Evolutionary conservation across 2,888 invertebrate genomes (phyloP), one percentile per base, ranked within the genome.

Genomic region (Tridacna crocea): DNA sequence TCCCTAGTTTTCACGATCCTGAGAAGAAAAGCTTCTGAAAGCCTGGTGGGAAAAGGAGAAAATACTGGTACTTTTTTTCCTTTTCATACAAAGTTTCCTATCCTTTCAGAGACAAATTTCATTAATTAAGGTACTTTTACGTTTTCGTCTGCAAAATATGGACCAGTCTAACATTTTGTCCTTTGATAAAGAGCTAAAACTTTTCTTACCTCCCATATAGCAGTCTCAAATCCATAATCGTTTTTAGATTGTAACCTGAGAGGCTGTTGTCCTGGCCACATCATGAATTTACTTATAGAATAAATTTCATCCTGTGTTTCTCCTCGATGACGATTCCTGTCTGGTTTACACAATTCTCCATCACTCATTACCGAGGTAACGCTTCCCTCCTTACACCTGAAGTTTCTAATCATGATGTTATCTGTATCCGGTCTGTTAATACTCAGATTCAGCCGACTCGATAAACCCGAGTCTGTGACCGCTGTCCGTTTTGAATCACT

Each of bases 121-220:
- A 55, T 6, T 55, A 3, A 6, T 19, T 55, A 4, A n/a, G 19
- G 2, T 3, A 55, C 1, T 3, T 19, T 55, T 55, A 19, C 10
- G 2, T 19, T 55, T 55, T 17, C 10, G 19, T 55, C n/a, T n/a
- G 17, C 55, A 55, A n/a, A 55, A 19, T 55, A 6, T 6, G 55
- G 55, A 55, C 55, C 4, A 10, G 55, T 55, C 55, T 4, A 55
- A 55, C 2, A 55, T 55, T 55, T 19, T 55, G 55, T 55, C 10
- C 2, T 55, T n/a, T 55, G 17, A 10, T 17, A 55, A 55, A 55
- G 19, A 2, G 2, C 36, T 36, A 36, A 36, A 36, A 2, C 36
- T 13, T 24, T n/a, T 26, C 70, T 10, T 70, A 70, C 70, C 70
- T 70, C 70, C 70, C 70, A 70, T 10, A 70, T 70, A 24, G 70